phyloP scores from a whole-genome alignment of 2,888 invertebrate species.

The Andrena minutula region DNA sequence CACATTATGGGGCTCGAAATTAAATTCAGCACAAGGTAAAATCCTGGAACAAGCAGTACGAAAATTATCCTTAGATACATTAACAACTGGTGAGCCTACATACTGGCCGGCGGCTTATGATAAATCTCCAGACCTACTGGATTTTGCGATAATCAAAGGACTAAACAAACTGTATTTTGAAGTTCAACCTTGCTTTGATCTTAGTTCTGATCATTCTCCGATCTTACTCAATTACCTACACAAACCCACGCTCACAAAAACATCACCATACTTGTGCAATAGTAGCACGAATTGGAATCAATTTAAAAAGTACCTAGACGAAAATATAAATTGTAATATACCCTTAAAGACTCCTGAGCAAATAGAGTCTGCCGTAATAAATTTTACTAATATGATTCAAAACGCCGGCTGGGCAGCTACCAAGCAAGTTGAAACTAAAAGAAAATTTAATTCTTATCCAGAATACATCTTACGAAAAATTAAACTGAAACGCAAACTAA shows the following conservation, averaged over 20 bases:
- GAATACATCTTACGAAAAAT: conserved; percentile 7
- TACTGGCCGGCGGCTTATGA: conserved; percentile 67
- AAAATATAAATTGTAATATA: conserved; percentile 41
- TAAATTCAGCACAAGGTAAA: too few species aligned
- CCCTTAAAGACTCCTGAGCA: conserved; percentile 54
- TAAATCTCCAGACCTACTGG: conserved; percentile 66
- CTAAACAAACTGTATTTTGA: conserved; percentile 30
- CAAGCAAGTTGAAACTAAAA: background rate
- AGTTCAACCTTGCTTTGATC: conserved; percentile 51
- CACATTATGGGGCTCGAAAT: conserved; percentile 56
- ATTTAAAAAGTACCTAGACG: conserved; percentile 45
- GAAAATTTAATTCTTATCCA: background rate
- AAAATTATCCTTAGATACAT: background rate
- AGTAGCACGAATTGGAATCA: conserved; percentile 42
- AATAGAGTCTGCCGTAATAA: conserved; percentile 50
- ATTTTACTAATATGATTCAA: conserved; percentile 42
- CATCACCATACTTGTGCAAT: conserved; percentile 13
- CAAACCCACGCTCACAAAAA: background rate
- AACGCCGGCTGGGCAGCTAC: conserved; percentile 32
- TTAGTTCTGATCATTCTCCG: conserved; percentile 59
- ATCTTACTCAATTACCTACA: conserved; percentile 25
- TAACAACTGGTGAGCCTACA: conserved; percentile 66
- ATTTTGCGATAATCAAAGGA: conserved; percentile 47
- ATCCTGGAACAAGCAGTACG: too few species aligned
- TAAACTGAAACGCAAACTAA: conserved; percentile 25